These are phyloP conservation scores for Tachystola acroxantha DNA, from an alignment of 2,888 invertebrate genomes.

Conservation along the genomic window DNA sequence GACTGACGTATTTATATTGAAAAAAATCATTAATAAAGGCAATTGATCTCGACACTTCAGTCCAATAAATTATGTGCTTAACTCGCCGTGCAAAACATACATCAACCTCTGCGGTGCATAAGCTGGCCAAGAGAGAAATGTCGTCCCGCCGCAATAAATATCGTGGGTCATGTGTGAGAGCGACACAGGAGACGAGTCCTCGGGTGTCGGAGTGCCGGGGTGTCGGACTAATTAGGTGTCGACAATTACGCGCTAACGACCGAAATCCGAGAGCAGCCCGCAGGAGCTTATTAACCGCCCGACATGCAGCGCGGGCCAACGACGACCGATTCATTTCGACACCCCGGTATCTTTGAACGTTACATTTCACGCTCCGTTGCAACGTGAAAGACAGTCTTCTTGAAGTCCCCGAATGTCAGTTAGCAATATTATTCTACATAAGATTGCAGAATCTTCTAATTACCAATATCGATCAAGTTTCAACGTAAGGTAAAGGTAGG, in stretches of 20 bases:
- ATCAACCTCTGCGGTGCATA: conserved; percentile 7
- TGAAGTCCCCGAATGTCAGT: background rate
- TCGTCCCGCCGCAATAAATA: conserved; percentile 22
- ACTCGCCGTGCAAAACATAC: too few relatives aligned
- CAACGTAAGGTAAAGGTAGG: too few relatives aligned
- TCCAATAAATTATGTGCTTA: too few relatives aligned
- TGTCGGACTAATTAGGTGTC: conserved; percentile 64
- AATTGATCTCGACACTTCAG: too few relatives aligned
- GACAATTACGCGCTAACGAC: conserved; percentile 70
- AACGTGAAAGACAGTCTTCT: background rate
- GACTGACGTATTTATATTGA: too few relatives aligned
- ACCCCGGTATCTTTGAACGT: conserved; percentile 21
- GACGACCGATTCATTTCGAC: conserved; percentile 33
- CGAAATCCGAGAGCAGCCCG: conserved; percentile 55
- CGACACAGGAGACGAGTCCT: conserved; percentile 51
- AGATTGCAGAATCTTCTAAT: too few relatives aligned
- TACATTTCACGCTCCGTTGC: conserved; percentile 15
- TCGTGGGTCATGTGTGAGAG: conserved; percentile 61
- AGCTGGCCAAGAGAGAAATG: conserved; percentile 13
- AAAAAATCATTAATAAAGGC: too few relatives aligned
- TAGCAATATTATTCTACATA: too few relatives aligned
- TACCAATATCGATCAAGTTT: too few relatives aligned
- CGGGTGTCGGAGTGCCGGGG: conserved; percentile 31
- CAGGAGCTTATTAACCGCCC: conserved; percentile 59
- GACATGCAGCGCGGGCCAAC: conserved; percentile 30